Evolutionary conservation across 2,888 invertebrate genomes (phyloP).

Genomic region (Apomyelois bistriatella): DNA sequence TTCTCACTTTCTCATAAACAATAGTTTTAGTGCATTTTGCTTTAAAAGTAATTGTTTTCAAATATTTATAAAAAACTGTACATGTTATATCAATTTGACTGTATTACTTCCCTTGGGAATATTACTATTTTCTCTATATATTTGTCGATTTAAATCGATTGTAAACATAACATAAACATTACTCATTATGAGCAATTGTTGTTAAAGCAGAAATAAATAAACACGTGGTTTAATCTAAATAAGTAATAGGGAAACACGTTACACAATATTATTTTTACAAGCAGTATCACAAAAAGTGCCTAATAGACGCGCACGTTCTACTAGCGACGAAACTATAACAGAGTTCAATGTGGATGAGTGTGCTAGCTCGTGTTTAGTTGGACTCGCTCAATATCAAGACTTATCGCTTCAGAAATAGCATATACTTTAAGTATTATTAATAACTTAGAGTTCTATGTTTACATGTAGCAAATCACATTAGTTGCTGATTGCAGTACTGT

Average conservation of each 20-base stretch:
- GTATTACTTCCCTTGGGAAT: not conserved
- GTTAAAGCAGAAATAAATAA: not conserved
- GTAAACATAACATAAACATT: not conserved
- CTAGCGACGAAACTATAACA: conserved; percentile 26
- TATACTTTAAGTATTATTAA: conserved; percentile 68
- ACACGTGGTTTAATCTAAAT: conserved; percentile 8
- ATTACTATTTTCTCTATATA: not conserved
- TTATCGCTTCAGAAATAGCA: conserved; percentile 70
- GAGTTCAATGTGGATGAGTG: conserved; percentile 61
- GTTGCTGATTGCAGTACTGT: conserved; percentile 65
- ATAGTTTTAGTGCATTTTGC: conserved; percentile 14
- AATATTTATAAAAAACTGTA: conserved; percentile 7
- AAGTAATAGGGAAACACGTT: conserved; percentile 18
- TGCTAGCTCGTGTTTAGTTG: conserved; percentile 69
- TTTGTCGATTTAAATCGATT: not conserved
- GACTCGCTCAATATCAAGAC: conserved; percentile 78
- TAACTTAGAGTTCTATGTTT: conserved; percentile 64
- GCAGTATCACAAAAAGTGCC: conserved; percentile 15
- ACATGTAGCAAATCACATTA: conserved; percentile 68
- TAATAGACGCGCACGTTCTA: conserved; percentile 18
- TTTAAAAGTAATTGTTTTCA: conserved; percentile 22
- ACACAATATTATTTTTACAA: conserved; percentile 19
- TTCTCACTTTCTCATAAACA: conserved; percentile 9
- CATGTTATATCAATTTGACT: conserved; percentile 22
- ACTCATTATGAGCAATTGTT: not conserved